Evolutionary conservation across 2,797 vertebrate species (phyloP), one percentile per base, ranked within the genome.

Genomic region (Meriones psammophilus): DNA sequence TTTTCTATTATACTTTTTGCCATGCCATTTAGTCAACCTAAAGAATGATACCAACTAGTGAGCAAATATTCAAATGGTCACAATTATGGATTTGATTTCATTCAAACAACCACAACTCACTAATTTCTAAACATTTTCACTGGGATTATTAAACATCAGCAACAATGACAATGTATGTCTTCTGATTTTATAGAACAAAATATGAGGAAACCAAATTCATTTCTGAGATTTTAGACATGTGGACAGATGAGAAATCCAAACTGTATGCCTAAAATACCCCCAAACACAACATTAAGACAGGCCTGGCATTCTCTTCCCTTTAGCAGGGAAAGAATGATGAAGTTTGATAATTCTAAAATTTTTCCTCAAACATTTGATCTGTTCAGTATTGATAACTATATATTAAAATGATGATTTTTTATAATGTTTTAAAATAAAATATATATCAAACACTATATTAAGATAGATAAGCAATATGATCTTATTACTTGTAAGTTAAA

Each of bases 51-150:
- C 62, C 62, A 46, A 33, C 60, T 50, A 28, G 18, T 15, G 17
- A 13, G 3, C 81, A 66, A 22, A 30, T 5, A 66, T 46, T 66
- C 81, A 46, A 84, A 68, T 85, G 17, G 39, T 42, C 17, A 68
- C 50, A 39, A 46, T 46, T 50, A 50, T 50, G 3, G 28, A 17
- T 66, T 28, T 18, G 26, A 85, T 28, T 50, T 68, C 20, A 68
- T 85, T 50, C 81, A 85, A 68, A 85, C 62, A 15, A 66, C 39
- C 9, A 2, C 56, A 15, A 36, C 15, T 81, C 78, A 85, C 8
- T 54, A 66, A 83, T 91, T 68, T 86, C 33, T 83, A 78, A 81
- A 89, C 0, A 71, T 88, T 96, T 92, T 88, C 50, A 54, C 33
- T 66, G 64, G 12, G 13, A 89, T 83, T 73, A 71, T 87, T 64